Evolutionary conservation across 2,797 vertebrate species (phyloP).

Genomic region (Ptychadena robeensis): DNA sequence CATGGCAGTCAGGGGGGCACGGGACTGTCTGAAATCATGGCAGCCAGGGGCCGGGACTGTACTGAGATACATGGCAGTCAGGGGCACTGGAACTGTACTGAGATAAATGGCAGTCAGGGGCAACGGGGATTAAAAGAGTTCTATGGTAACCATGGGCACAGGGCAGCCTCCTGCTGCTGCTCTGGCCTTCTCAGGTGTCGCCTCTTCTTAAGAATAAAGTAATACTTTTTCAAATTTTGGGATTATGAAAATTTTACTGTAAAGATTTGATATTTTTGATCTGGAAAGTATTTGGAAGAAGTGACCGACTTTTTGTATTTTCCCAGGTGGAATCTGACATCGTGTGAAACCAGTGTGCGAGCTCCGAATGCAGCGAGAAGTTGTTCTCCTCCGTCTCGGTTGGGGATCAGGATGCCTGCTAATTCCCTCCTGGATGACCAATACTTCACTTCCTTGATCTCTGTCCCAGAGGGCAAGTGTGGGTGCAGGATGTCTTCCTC

Average conservation of each 20-base stretch:
- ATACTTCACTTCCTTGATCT: slow-evolving; percentile 95
- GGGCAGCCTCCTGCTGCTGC: too few species aligned
- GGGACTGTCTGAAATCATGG: too few species aligned
- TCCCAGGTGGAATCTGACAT: slow-evolving; percentile 88
- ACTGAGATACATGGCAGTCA: too few species aligned
- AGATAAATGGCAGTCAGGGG: too few species aligned
- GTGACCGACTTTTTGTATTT: neutral
- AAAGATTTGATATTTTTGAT: neutral
- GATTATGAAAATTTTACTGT: neutral
- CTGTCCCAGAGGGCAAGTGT: slow-evolving; percentile 90
- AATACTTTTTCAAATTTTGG: neutral
- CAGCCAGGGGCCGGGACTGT: too few species aligned
- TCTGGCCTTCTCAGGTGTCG: too few species aligned
- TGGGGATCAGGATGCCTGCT: slow-evolving; percentile 96
- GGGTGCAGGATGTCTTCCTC: slow-evolving; percentile 98
- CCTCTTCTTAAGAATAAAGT: too few species aligned
- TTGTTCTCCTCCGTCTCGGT: slow-evolving; percentile 96
- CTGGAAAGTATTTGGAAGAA: neutral
- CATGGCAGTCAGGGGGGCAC: too few species aligned
- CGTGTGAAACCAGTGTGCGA: slow-evolving; percentile 97
- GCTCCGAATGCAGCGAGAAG: slow-evolving; percentile 97
- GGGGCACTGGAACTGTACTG: too few species aligned
- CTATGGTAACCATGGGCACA: too few species aligned
- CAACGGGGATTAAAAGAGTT: too few species aligned
- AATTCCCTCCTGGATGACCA: slow-evolving; percentile 96